Percentiles rank a stretch among this genome's conserved stretches.
phyloP scores from a whole-genome alignment of 2,797 vertebrate genomes.

The Bryconaethiops microstoma region DNA sequence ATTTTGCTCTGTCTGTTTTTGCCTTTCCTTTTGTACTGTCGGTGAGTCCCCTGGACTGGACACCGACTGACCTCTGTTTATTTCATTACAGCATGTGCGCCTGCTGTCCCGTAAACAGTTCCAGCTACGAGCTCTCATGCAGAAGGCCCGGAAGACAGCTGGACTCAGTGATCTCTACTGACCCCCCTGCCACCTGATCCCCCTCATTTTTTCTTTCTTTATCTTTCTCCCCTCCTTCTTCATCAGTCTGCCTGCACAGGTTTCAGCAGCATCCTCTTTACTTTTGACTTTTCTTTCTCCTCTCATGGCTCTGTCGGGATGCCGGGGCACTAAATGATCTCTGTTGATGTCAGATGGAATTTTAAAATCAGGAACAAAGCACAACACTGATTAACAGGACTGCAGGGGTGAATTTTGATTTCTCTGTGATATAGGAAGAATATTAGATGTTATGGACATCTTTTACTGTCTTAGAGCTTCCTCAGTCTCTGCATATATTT shows the following conservation, averaged over 20 bases:
- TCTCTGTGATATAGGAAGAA: background rate
- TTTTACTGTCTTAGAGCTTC: background rate
- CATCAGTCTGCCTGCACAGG: slow-evolving; percentile 21
- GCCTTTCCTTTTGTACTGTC: background rate
- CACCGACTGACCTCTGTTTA: slow-evolving; percentile 16
- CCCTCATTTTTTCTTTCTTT: slow-evolving; percentile 23
- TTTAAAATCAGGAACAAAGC: background rate
- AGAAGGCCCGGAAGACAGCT: slow-evolving; percentile 98
- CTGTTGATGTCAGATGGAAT: background rate
- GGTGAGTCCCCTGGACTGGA: background rate
- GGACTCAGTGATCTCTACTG: slow-evolving; percentile 98
- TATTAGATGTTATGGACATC: background rate
- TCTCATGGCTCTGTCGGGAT: background rate
- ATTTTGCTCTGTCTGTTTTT: background rate
- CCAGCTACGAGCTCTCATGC: slow-evolving; percentile 98
- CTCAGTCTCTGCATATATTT: background rate
- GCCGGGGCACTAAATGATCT: slow-evolving; percentile 1
- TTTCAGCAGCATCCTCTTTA: background rate
- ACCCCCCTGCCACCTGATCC: slow-evolving; percentile 58
- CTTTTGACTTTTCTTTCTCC: slow-evolving; percentile 15
- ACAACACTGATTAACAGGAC: background rate
- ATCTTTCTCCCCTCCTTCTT: slow-evolving; percentile 37
- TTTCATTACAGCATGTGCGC: slow-evolving; percentile 86
- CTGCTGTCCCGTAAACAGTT: slow-evolving; percentile 98
- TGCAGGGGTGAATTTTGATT: background rate